Conservation (phyloP, 1,140 invertebrate species). For the Drosophila oshimai region DNA sequence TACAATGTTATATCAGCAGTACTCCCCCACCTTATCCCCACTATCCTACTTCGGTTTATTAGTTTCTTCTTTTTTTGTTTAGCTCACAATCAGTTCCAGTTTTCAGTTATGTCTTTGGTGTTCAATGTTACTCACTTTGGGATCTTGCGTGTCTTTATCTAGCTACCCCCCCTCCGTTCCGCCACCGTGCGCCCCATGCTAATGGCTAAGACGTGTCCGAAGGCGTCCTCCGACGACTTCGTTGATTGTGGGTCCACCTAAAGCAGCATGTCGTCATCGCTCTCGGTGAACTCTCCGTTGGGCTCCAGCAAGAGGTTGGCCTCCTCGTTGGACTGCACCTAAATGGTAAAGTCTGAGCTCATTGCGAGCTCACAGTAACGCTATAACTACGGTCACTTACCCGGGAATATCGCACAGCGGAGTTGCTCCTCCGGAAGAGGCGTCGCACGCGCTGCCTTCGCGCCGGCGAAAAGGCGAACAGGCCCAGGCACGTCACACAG, state of each 20-base stretch:
- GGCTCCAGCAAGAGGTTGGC: slow-evolving; percentile 75
- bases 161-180: slow-evolving; percentile 7
- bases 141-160: slow-evolving; percentile 40
- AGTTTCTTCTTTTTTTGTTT: slow-evolving; percentile 14
- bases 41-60: slow-evolving; percentile 1
- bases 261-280: slow-evolving; percentile 79
- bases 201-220: slow-evolving; percentile 45
- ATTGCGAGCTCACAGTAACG: no score
- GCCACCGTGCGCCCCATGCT: slow-evolving; percentile 21
- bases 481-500: slow-evolving; percentile 67
- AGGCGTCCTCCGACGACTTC: slow-evolving; percentile 9
- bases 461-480: slow-evolving; percentile 73
- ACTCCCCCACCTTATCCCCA: slow-evolving; percentile 22
- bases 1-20: slow-evolving; percentile 49
- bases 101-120: slow-evolving; percentile 68
- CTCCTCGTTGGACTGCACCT: slow-evolving; percentile 79
- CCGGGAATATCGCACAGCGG: slow-evolving; percentile 70
- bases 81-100: slow-evolving; percentile 67
- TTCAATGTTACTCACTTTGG: slow-evolving; percentile 48
- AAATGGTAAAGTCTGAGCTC: not conserved
- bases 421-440: slow-evolving; percentile 65
- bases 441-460: slow-evolving; percentile 68
- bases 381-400: no score
- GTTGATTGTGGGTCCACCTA: slow-evolving; percentile 24
- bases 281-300: slow-evolving; percentile 78